phyloP scores from a whole-genome alignment of 1,140 invertebrate species.

The Halyomorpha halys region DNA sequence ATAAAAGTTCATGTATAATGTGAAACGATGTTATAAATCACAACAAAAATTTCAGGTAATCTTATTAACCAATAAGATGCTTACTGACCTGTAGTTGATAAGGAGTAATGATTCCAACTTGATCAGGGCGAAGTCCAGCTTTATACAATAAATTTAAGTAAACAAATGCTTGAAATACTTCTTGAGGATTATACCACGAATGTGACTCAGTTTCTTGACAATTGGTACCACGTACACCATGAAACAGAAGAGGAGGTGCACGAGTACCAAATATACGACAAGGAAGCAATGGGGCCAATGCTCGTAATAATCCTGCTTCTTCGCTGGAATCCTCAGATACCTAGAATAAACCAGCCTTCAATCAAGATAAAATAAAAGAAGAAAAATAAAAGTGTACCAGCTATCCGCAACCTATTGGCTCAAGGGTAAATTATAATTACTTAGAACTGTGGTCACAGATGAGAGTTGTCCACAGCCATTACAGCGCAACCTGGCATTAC shows the following conservation, averaged over 20 bases:
- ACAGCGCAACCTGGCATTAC: too few species aligned
- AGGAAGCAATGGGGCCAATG: neutral
- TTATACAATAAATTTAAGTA: conserved; percentile 54
- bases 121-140: conserved; percentile 47
- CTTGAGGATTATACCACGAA: conserved; percentile 81
- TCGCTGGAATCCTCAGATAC: conserved; percentile 4
- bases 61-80: too few species aligned
- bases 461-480: too few species aligned
- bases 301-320: neutral
- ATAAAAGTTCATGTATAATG: too few species aligned
- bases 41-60: too few species aligned
- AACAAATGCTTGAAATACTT: conserved; percentile 59
- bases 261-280: neutral
- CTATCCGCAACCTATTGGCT: too few species aligned
- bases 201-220: conserved; percentile 61
- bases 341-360: neutral
- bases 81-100: conserved; percentile 76
- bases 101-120: conserved; percentile 88
- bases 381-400: too few species aligned
- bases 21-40: too few species aligned
- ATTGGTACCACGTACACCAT: conserved; percentile 70
- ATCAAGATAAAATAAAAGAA: too few species aligned
- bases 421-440: too few species aligned
- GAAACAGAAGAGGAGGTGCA: conserved; percentile 47
- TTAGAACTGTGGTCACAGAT: too few species aligned